A percentile compares a stretch with the other conserved stretches of the same genome.
These are phyloP conservation scores for Pteronura brasiliensis DNA, from an alignment of 2,113 vertebrate genomes.

Conservation along the genomic window DNA sequence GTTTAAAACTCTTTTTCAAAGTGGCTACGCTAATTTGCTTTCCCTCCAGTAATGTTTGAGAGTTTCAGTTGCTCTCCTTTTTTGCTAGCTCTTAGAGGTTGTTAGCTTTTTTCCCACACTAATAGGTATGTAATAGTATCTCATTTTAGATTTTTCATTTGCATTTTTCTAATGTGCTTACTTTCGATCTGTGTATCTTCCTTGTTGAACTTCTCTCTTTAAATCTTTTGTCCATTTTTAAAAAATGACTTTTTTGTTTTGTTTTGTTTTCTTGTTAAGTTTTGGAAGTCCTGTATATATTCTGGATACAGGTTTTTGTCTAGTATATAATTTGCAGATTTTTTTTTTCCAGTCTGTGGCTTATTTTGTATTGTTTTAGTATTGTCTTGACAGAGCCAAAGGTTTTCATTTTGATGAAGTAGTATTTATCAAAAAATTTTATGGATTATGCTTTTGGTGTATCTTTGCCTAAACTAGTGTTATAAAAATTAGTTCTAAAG, in stretches of 20 bases:
- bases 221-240: background rate
- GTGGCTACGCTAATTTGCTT: background rate
- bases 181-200: background rate
- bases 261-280: background rate
- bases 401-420: background rate
- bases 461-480: constrained; percentile 1
- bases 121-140: background rate
- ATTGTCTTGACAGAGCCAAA: background rate
- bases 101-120: background rate
- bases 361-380: background rate
- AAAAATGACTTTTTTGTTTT: background rate
- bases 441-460: background rate
- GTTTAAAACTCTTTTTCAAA: background rate
- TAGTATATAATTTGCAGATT: background rate
- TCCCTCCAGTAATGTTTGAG: background rate
- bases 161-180: background rate
- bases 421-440: background rate
- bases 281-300: background rate
- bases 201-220: background rate
- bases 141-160: background rate
- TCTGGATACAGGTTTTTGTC: background rate
- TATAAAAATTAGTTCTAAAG: background rate
- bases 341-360: background rate
- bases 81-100: background rate
- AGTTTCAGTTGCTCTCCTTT: background rate